Base-by-base conservation (phyloP, 2,888 invertebrate genomes). In the Drosophila tripunctata region DNA sequence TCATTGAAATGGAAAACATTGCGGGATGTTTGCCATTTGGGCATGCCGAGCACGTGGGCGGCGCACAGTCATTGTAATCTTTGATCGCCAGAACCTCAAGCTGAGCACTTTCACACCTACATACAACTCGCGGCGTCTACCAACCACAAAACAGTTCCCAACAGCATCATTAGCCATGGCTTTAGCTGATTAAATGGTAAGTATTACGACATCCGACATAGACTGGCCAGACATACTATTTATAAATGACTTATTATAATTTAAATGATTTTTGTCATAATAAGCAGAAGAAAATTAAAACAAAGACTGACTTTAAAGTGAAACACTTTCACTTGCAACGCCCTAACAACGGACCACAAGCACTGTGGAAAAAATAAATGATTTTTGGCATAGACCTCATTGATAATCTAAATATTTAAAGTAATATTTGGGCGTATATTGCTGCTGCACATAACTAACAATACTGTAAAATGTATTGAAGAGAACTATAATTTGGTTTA, bases 41-140 rank as follows among this genome's bases (percentile, higher is more conserved):
- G 22, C 51, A 85, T 71, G 82, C 86, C 63, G 75, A 75, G 67
- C 84, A 84, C 78, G 87, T 87, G 87, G 84, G 87, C 70, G 87
- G 63, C 57, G 30, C 64, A 19, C 27, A 35, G 52, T 22, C 45
- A 55, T 52, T 10, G 27, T 47, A 57, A 40, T 43, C 64, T 73
- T 52, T 48, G 54, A 66, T 22, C 15, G 43, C 35, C 38, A 73
- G 71, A 73, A 73, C 52, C 24, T 30, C 36, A 56, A 38, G 35
- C 60, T 36, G 22, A 33, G 15, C 36, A 70, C 75, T 65, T 73
- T 75, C 71, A 65, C 71, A 51, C 72, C 50, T 64, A 10, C 6
- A 6, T 3, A 10, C 6, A 6, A 2, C 6, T 27, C 10, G 24
- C 3, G 0, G 4, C 7, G 27, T 7, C n/a, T 10, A 3, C 10